Evolutionary conservation across 2,888 invertebrate species (phyloP), one percentile per base, ranked within the genome.

Genomic region (Agapostemon virescens): DNA sequence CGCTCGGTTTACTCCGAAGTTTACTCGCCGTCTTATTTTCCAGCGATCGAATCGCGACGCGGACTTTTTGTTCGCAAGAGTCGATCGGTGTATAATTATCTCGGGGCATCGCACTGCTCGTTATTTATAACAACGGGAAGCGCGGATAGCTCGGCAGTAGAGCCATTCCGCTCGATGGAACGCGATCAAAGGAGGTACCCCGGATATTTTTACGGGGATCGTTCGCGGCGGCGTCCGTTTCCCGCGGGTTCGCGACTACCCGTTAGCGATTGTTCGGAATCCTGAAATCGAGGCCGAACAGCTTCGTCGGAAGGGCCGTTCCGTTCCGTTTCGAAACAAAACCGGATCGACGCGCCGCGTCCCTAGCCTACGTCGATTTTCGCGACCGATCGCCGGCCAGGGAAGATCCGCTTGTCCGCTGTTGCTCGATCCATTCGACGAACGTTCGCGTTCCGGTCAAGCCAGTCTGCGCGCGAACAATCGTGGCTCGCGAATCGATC

Each of bases 261-360:
- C 66, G 36, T 64, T 69, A 45, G 30, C 20, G n/a, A 7, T 15
- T 0, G 15, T 20, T 20, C 40, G 33, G 38, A 68, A n/a, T 61
- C 9, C 20, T 45, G n/a, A 42, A 64, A 64, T 72, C 72, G 33
- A 30, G 30, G 17, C 4, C 6, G 36, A 38, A 45, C 40, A 52
- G 49, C 26, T 76, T 63, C 42, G 49, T 68, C n/a, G n/a, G n/a
- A n/a, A n/a, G n/a, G n/a, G 80, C 84, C 85, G 42, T 55, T 77
- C 61, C 23, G 67, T 81, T 78, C 69, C 15, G 58, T 30, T 17
- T 58, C 30, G 71, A 83, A 84, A 83, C 84, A 79, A 79, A 83
- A 71, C 55, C 79, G 55, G 84, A 86, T 84, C 86, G 86, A 86
- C 84, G 78, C 40, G 55, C 7, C 72, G 69, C 40, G 67, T 73